Percentiles rank a stretch among this genome's conserved stretches.
Conservation (phyloP, 2,888 invertebrate species). For the Masnerella sp. region DNA sequence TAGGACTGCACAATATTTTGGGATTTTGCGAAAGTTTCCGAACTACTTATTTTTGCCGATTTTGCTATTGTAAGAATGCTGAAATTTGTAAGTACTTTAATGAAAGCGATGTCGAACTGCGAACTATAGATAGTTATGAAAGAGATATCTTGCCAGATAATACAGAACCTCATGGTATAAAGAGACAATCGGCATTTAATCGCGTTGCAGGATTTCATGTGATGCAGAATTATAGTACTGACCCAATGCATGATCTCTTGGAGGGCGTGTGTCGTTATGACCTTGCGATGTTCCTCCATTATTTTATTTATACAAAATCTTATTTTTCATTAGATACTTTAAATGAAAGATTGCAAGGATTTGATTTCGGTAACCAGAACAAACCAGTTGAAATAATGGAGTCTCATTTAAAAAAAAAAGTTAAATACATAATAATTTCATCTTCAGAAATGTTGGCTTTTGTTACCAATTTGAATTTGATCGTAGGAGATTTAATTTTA, state of each 20-base stretch:
- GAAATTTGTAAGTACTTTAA: conserved; percentile 39
- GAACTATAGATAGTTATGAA: conserved; percentile 10
- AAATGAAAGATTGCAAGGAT: conserved; percentile 17
- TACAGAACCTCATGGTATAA: conserved; percentile 13
- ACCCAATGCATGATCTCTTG: conserved; percentile 44
- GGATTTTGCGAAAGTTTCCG: conserved; percentile 59
- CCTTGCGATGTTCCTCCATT: conserved; percentile 13
- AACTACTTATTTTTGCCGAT: conserved; percentile 56
- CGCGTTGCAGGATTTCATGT: conserved; percentile 30
- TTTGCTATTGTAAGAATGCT: conserved; percentile 47
- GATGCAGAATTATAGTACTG: conserved; percentile 13
- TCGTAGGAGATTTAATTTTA: conserved; percentile 58
- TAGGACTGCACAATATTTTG: conserved; percentile 56
- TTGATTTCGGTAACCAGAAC: conserved; percentile 11
- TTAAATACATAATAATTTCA: conserved; percentile 53
- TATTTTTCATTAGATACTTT: conserved; percentile 32
- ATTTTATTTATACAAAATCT: conserved; percentile 31
- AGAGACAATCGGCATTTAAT: conserved; percentile 31
- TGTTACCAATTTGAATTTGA: conserved; percentile 47
- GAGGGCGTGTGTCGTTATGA: conserved; percentile 36
- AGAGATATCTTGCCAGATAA: neutral
- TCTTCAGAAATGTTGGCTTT: conserved; percentile 61
- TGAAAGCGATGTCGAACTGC: conserved; percentile 23
- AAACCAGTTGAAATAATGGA: conserved; percentile 38
- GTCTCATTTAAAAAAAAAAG: conserved; percentile 21